Evolutionary conservation across 1,140 invertebrate species (phyloP).

Genomic region (Lepidurus packardi): DNA sequence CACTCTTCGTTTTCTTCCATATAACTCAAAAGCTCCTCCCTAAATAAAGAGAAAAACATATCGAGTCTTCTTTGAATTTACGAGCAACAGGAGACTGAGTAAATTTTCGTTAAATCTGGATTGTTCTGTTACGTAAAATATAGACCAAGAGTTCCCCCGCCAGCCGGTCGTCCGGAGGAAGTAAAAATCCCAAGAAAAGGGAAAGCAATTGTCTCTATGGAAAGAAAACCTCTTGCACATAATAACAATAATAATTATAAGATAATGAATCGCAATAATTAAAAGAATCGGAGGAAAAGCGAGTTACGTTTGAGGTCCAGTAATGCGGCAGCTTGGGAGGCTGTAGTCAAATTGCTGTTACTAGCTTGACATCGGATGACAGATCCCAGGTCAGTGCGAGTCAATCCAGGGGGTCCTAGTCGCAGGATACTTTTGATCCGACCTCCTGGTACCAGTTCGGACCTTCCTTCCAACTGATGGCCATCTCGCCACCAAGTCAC

Average conservation of each 20-base stretch:
- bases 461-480: slow-evolving; percentile 52
- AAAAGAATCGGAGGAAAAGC: neutral
- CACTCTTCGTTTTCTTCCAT: neutral
- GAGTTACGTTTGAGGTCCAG: slow-evolving; percentile 86
- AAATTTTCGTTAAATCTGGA: too few species aligned
- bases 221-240: too few species aligned
- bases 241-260: too few species aligned
- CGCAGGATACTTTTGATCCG: slow-evolving; percentile 65
- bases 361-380: slow-evolving; percentile 74
- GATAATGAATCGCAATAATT: neutral
- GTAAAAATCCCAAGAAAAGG: too few species aligned
- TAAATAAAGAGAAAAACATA: too few species aligned
- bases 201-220: too few species aligned
- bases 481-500: slow-evolving; percentile 75
- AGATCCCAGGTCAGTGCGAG: slow-evolving; percentile 68
- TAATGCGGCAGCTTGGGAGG: slow-evolving; percentile 68
- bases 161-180: too few species aligned
- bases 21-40: neutral
- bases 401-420: slow-evolving; percentile 55
- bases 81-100: too few species aligned
- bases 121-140: too few species aligned
- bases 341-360: slow-evolving; percentile 71
- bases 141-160: too few species aligned
- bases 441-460: slow-evolving; percentile 49
- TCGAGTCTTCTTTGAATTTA: too few species aligned